These are phyloP conservation scores for Cephus sareptanus DNA, from an alignment of 2,888 invertebrate genomes.

Conservation along the genomic window DNA sequence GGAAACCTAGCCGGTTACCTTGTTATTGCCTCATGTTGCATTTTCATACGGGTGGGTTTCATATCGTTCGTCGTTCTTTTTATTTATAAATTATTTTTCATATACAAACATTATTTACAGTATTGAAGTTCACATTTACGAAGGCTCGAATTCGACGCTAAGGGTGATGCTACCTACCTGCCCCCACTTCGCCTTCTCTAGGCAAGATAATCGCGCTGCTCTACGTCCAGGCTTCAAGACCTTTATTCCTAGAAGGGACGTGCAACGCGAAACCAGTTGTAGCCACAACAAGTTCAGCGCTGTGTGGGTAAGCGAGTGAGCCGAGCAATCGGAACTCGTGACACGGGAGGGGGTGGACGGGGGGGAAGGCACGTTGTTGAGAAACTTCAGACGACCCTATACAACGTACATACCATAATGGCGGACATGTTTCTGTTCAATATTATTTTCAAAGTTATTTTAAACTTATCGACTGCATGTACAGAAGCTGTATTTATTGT, in stretches of 20 bases:
- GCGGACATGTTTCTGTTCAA: not conserved
- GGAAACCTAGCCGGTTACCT: not conserved
- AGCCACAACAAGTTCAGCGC: not conserved
- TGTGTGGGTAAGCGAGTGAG: not conserved
- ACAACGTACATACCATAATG: not conserved
- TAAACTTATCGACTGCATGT: not conserved
- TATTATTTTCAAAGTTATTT: not conserved
- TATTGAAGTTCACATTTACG: not conserved
- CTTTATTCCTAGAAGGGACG: not conserved
- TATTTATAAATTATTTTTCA: not conserved
- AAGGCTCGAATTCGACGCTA: not conserved
- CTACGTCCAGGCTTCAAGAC: not conserved
- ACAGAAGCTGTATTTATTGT: not conserved
- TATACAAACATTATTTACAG: not conserved
- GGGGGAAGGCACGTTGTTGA: not conserved
- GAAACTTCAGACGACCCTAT: not conserved
- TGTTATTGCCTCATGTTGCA: not conserved
- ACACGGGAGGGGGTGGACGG: not conserved
- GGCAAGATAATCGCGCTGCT: not conserved
- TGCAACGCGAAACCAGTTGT: not conserved
- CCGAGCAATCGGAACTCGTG: not conserved
- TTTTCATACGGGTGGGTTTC: not conserved
- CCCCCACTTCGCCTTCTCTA: not conserved
- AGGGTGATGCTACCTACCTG: not conserved
- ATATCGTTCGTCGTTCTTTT: not conserved